Conservation (phyloP, 2,888 invertebrate genomes). For the Cheiracanthium punctorium region DNA sequence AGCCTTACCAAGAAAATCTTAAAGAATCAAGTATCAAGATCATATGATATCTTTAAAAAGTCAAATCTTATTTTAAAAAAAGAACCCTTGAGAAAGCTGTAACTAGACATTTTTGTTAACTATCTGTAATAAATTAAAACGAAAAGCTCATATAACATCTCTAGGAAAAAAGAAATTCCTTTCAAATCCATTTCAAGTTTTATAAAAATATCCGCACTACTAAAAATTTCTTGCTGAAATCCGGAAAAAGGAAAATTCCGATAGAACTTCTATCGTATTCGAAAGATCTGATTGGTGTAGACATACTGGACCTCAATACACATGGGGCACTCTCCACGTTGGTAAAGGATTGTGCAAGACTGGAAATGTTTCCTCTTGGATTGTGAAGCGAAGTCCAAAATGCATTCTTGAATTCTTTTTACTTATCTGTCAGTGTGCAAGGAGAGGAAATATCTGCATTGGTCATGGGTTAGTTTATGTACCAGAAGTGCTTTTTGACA, state of each 20-base stretch:
- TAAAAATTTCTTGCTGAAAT: background rate
- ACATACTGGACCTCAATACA: constrained; percentile 1
- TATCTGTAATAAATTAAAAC: too few relatives aligned
- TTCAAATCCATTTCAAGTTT: too few relatives aligned
- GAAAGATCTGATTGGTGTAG: background rate
- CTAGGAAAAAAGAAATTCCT: too few relatives aligned
- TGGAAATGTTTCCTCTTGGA: background rate
- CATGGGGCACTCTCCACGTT: constrained; percentile 3
- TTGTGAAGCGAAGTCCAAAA: background rate
- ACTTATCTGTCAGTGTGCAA: background rate
- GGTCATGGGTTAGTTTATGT: constrained; percentile 1
- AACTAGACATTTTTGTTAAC: too few relatives aligned
- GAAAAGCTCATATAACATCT: too few relatives aligned
- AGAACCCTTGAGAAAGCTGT: too few relatives aligned
- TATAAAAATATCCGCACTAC: too few relatives aligned
- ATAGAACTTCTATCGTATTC: background rate
- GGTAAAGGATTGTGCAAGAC: background rate
- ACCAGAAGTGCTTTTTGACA: background rate
- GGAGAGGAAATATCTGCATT: background rate
- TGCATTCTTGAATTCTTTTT: background rate
- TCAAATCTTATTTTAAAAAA: too few relatives aligned
- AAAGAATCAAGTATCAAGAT: too few relatives aligned
- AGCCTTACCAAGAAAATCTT: too few relatives aligned
- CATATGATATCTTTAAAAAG: too few relatives aligned
- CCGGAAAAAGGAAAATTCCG: background rate